Conservation (phyloP, 2,888 invertebrate genomes). For the Rhingia rostrata region DNA sequence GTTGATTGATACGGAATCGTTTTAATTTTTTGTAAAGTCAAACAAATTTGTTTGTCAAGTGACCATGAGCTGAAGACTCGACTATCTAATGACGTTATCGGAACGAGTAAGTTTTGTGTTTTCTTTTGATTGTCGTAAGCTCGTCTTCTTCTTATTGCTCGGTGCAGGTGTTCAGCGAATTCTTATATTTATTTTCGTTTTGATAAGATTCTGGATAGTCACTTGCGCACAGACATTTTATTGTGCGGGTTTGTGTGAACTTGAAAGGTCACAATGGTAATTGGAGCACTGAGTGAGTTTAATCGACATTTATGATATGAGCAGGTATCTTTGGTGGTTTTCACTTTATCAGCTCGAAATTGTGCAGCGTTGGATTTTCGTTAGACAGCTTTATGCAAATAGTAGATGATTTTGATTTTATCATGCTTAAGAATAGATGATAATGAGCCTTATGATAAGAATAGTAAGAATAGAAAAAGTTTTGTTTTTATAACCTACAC, state of each 20-base stretch:
- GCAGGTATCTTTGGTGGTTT: neutral
- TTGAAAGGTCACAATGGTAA: neutral
- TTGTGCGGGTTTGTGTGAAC: neutral
- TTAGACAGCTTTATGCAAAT: too few relatives aligned
- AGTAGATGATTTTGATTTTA: too few relatives aligned
- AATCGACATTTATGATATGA: neutral
- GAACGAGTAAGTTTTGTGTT: slow-evolving; percentile 31
- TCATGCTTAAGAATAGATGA: too few relatives aligned
- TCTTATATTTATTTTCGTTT: neutral
- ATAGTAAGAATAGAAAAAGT: too few relatives aligned
- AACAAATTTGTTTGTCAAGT: neutral
- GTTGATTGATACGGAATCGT: slow-evolving; percentile 3
- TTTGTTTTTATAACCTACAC: too few relatives aligned
- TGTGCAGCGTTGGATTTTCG: too few relatives aligned
- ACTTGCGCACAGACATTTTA: neutral
- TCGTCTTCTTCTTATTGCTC: slow-evolving; percentile 3
- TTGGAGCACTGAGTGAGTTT: neutral
- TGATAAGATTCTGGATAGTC: slow-evolving; percentile 8
- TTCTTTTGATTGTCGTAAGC: neutral
- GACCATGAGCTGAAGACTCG: slow-evolving; percentile 25
- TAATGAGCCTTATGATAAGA: too few relatives aligned
- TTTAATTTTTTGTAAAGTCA: slow-evolving; percentile 5
- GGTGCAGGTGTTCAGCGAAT: slow-evolving; percentile 26
- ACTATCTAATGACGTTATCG: slow-evolving; percentile 13
- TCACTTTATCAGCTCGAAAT: too few relatives aligned